Percentiles rank a stretch among this genome's conserved stretches.
Conservation (phyloP, 2,888 invertebrate genomes). For the Charanyca ferruginea region DNA sequence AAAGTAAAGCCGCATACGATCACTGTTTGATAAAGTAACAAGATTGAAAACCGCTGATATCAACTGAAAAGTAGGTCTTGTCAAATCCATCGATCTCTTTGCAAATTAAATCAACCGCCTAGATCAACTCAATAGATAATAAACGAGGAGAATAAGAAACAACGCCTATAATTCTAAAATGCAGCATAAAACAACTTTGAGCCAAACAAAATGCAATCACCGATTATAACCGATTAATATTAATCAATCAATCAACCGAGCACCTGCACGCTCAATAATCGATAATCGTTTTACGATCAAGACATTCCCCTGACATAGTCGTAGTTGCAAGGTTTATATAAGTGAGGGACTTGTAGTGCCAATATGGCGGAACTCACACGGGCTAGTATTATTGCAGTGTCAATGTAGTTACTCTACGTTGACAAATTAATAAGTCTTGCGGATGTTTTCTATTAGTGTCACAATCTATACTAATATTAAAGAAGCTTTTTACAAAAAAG, state of each 20-base stretch:
- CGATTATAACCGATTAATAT: slow-evolving; percentile 61
- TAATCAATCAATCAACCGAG: slow-evolving; percentile 61
- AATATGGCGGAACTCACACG: slow-evolving; percentile 28
- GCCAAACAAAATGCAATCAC: slow-evolving; percentile 39
- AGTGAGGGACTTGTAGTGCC: slow-evolving; percentile 4
- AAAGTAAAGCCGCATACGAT: slow-evolving; percentile 4
- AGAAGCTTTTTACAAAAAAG: no score
- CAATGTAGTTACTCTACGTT: not conserved
- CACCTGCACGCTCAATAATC: slow-evolving; percentile 57
- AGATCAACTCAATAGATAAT: slow-evolving; percentile 39
- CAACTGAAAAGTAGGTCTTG: slow-evolving; percentile 36
- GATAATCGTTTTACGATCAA: slow-evolving; percentile 54
- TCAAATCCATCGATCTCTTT: slow-evolving; percentile 39
- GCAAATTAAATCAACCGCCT: slow-evolving; percentile 37
- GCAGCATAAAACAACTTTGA: slow-evolving; percentile 31
- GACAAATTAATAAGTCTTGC: no score
- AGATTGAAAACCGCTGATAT: slow-evolving; percentile 7
- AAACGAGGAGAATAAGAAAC: slow-evolving; percentile 37
- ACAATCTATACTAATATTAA: no score
- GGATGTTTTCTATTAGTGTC: no score
- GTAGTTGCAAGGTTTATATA: slow-evolving; percentile 34
- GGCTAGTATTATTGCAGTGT: not conserved
- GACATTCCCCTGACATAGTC: slow-evolving; percentile 43
- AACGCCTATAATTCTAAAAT: slow-evolving; percentile 35
- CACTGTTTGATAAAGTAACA: slow-evolving; percentile 21